These are phyloP conservation scores for Novumbra hubbsi DNA, from an alignment of 2,797 vertebrate genomes.

Conservation along the genomic window DNA sequence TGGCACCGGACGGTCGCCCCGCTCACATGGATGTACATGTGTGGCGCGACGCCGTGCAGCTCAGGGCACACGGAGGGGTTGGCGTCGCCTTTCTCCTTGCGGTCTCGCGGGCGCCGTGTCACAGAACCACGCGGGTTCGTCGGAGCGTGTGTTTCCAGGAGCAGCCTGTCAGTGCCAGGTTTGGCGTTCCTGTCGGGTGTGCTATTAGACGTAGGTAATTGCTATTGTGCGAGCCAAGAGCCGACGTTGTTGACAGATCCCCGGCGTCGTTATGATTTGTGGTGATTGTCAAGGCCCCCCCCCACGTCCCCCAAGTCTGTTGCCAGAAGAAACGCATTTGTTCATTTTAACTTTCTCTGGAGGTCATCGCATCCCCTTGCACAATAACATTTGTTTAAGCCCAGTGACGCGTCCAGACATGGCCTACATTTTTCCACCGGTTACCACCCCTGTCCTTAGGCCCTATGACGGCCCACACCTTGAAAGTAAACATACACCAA, in stretches of 20 bases:
- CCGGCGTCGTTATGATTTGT: constrained; percentile 54
- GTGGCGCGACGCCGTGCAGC: constrained; percentile 9
- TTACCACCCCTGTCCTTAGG: constrained; percentile 9
- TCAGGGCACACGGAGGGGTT: not conserved
- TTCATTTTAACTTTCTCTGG: constrained; percentile 65
- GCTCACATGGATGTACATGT: constrained; percentile 20
- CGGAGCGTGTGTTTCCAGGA: not conserved
- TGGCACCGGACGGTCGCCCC: constrained; percentile 49
- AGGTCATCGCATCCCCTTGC: constrained; percentile 52
- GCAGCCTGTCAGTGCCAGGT: constrained; percentile 31
- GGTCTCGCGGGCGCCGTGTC: constrained; percentile 16
- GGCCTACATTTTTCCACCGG: constrained; percentile 45
- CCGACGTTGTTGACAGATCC: constrained; percentile 59
- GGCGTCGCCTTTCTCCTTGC: not conserved
- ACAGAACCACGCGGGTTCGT: constrained; percentile 15
- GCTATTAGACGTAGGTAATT: constrained; percentile 34
- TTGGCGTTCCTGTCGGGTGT: constrained; percentile 42
- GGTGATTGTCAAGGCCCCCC: not conserved
- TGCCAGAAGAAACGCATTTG: constrained; percentile 56
- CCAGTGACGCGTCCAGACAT: constrained; percentile 35
- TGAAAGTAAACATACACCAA: constrained; percentile 59
- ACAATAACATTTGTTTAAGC: constrained; percentile 42
- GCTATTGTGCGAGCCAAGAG: constrained; percentile 19
- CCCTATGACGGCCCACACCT: constrained; percentile 56
- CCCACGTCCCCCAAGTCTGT: no score